Evolutionary conservation across 2,888 invertebrate genomes (phyloP), one percentile per base, ranked within the genome.

Genomic region (Pedicia rivosa): DNA sequence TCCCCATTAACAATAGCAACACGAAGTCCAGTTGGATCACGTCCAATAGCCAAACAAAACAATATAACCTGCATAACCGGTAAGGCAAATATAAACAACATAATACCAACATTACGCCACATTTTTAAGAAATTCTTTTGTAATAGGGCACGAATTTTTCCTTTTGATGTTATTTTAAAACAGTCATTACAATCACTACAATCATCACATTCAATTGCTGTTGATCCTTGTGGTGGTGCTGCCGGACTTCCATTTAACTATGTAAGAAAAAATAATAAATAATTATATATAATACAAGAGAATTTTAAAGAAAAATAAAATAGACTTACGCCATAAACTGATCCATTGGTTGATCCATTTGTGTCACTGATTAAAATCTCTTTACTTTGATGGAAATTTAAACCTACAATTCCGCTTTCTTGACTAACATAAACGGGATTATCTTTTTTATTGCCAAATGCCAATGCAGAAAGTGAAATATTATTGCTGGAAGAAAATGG

Each of bases 51-150:
- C 57, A 90, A 63, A 56, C 91, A 91, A 68, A 91, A 91, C 40
- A 92, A 72, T 39, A 90, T 83, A 42, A 91, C 88, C 65, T 91
- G 88, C 75, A 91, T 80, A 19, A 87, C 84, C n/a, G 91, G 91
- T 49, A 91, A 63, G 24, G 87, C 83, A 59, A 91, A 91, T 52
- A 91, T 87, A 63, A 92, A 92, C 52, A 90, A 65, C 80, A 92
- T 84, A 42, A 91, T 84, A 29, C 87, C 87, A 42, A 88, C 83
- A 61, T 88, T 88, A 34, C 88, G 68, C 86, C 87, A 87, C 84
- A 88, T 87, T 22, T 84, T 68, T 35, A 88, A 64, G 66, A 88
- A 86, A 62, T 88, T 88, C 67, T 90, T 88, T 54, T 79, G 78
- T 44, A 88, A 68, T 33, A 90, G 60, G 1, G 88, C 88, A 50